These are phyloP conservation scores for Drosophila ercepeae DNA, from an alignment of 1,140 invertebrate species.

Conservation along the genomic window DNA sequence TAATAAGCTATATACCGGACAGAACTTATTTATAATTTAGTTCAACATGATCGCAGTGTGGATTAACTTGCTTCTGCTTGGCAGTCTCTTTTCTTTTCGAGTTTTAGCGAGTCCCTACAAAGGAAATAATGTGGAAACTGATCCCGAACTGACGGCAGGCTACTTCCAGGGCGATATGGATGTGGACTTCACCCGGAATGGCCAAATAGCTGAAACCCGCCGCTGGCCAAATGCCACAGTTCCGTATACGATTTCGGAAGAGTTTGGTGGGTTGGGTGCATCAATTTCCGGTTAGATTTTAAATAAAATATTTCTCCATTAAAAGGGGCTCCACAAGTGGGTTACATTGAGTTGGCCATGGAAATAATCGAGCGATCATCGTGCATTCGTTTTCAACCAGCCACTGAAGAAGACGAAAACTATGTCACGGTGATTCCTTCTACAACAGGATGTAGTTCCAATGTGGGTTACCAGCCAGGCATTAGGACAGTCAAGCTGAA, in stretches of 20 bases:
- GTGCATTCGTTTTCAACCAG: constrained; percentile 64
- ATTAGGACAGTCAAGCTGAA: constrained; percentile 81
- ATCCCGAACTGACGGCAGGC: constrained; percentile 60
- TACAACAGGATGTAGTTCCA: constrained; percentile 84
- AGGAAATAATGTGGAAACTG: constrained; percentile 11
- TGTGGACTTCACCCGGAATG: constrained; percentile 40
- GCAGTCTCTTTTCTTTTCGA: constrained; percentile 4
- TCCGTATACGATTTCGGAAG: constrained; percentile 69
- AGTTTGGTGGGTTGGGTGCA: constrained; percentile 63
- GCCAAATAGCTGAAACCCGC: constrained; percentile 8
- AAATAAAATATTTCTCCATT: not conserved
- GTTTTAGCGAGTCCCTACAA: constrained; percentile 22
- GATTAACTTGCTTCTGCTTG: constrained; percentile 21
- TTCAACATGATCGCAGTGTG: constrained; percentile 32
- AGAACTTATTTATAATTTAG: not conserved
- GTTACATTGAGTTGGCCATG: constrained; percentile 66
- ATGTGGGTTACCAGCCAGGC: constrained; percentile 84
- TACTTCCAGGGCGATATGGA: constrained; percentile 67
- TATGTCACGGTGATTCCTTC: constrained; percentile 46
- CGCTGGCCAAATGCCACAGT: constrained; percentile 81
- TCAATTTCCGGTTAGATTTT: not conserved
- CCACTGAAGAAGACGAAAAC: constrained; percentile 20
- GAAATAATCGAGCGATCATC: constrained; percentile 74
- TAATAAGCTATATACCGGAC: constrained; percentile 2
- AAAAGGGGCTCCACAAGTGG: constrained; percentile 18